These are phyloP conservation scores for Tetrao urogallus DNA, from an alignment of 2,113 vertebrate genomes.

Conservation along the genomic window DNA sequence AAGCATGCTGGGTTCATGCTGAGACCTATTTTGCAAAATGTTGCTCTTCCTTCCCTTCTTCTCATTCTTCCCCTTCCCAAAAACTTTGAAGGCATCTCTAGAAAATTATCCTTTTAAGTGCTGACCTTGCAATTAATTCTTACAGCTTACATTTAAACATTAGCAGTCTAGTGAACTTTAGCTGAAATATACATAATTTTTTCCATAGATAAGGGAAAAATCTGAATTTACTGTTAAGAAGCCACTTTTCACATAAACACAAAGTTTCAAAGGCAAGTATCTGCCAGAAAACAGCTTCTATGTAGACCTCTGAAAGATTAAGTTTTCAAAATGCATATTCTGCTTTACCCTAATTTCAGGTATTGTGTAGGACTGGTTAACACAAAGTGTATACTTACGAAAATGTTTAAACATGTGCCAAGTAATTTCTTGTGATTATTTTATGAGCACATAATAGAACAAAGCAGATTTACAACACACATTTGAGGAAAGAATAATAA, in stretches of 20 bases:
- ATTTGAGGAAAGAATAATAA: constrained; percentile 19
- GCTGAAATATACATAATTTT: not conserved
- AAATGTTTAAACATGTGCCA: not conserved
- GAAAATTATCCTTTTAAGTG: not conserved
- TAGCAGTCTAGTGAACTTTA: not conserved
- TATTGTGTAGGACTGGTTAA: not conserved
- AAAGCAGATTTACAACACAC: constrained; percentile 15
- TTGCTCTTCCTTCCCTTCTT: constrained; percentile 53
- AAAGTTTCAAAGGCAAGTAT: not conserved
- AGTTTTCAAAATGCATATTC: not conserved
- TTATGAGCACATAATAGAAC: not conserved
- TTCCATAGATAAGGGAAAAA: not conserved
- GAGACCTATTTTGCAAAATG: constrained; percentile 45
- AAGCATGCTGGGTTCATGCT: constrained; percentile 37
- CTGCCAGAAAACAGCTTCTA: not conserved
- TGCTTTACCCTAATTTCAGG: not conserved
- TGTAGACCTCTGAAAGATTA: not conserved
- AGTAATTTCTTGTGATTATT: constrained; percentile 12
- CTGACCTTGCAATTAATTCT: not conserved
- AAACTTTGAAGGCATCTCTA: not conserved
- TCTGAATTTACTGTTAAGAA: not conserved
- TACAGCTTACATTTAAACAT: constrained; percentile 26
- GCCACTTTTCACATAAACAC: not conserved
- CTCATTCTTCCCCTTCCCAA: not conserved
- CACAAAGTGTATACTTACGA: not conserved